Evolutionary conservation across 2,888 invertebrate genomes (phyloP).

Genomic region (Epinotia nisella): DNA sequence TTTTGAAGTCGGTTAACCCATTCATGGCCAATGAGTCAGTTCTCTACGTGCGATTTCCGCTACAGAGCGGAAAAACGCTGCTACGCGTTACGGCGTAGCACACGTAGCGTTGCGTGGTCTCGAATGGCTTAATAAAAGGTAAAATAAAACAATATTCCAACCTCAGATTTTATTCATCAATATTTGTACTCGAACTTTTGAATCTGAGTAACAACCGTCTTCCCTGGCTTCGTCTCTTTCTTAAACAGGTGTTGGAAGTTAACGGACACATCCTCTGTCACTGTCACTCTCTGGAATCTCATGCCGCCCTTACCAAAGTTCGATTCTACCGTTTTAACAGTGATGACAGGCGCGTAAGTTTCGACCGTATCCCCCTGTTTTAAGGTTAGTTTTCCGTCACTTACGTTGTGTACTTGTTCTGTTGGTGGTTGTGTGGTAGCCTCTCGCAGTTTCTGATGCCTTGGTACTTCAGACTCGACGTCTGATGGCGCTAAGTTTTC

Average conservation of each 20-base stretch:
- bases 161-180: conserved; percentile 46
- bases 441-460: conserved; percentile 25
- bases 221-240: conserved; percentile 65
- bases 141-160: conserved; percentile 25
- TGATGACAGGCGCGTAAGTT: conserved; percentile 64
- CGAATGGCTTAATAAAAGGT: no score
- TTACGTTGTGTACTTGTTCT: conserved; percentile 37
- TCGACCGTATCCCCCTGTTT: conserved; percentile 45
- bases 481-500: conserved; percentile 56
- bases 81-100: no score
- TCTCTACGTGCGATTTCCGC: no score
- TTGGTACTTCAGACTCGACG: conserved; percentile 69
- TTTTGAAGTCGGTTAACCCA: no score
- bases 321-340: conserved; percentile 67
- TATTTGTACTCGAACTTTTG: conserved; percentile 72
- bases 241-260: conserved; percentile 74
- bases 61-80: no score
- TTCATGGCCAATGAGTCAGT: no score
- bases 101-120: no score
- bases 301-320: conserved; percentile 67
- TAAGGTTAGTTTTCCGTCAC: conserved; percentile 41
- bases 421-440: conserved; percentile 24
- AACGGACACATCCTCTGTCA: conserved; percentile 72
- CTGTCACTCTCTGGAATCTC: conserved; percentile 70
- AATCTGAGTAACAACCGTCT: conserved; percentile 67